A percentile compares a stretch with the other conserved stretches of the same genome.
phyloP scores from a whole-genome alignment of 2,888 invertebrate species.

The Boloria euphrosyne region DNA sequence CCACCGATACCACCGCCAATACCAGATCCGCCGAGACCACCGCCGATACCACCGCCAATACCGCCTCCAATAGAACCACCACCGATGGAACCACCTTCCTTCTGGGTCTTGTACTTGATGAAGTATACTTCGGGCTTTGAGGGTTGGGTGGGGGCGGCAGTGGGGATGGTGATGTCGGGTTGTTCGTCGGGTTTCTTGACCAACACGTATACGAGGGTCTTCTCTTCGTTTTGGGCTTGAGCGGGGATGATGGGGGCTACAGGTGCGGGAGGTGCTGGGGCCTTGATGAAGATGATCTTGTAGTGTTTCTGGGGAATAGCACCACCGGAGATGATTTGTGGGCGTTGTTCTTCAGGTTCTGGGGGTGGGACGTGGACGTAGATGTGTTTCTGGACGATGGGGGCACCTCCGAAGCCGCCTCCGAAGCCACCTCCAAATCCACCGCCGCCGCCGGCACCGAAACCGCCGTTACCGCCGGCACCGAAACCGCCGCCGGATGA shows the following conservation, averaged over 20 bases:
- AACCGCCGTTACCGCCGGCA: constrained; percentile 49
- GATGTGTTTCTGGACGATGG: constrained; percentile 90
- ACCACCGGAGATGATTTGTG: constrained; percentile 84
- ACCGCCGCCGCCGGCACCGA: constrained; percentile 51
- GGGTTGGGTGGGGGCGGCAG: constrained; percentile 87
- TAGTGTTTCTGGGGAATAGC: constrained; percentile 89
- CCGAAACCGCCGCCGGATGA: constrained; percentile 43
- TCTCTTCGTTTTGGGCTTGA: constrained; percentile 88
- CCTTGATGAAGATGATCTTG: constrained; percentile 94
- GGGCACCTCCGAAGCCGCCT: constrained; percentile 70
- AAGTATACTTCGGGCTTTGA: constrained; percentile 92
- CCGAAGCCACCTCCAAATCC: constrained; percentile 64
- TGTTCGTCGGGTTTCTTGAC: constrained; percentile 92
- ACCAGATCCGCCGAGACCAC: constrained; percentile 47
- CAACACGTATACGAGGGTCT: constrained; percentile 91
- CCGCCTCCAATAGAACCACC: constrained; percentile 53
- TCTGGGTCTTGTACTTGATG: constrained; percentile 91
- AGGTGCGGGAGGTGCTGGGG: constrained; percentile 89
- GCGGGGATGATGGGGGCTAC: constrained; percentile 88
- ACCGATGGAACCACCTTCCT: constrained; percentile 65
- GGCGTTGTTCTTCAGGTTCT: constrained; percentile 87
- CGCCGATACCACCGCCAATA: constrained; percentile 55
- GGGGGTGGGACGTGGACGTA: constrained; percentile 93
- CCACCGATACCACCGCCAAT: constrained; percentile 48
- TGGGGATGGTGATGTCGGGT: constrained; percentile 90